These are phyloP conservation scores for Phrynocephalus vlangalii DNA, from an alignment of 2,797 vertebrate genomes.

Conservation along the genomic window DNA sequence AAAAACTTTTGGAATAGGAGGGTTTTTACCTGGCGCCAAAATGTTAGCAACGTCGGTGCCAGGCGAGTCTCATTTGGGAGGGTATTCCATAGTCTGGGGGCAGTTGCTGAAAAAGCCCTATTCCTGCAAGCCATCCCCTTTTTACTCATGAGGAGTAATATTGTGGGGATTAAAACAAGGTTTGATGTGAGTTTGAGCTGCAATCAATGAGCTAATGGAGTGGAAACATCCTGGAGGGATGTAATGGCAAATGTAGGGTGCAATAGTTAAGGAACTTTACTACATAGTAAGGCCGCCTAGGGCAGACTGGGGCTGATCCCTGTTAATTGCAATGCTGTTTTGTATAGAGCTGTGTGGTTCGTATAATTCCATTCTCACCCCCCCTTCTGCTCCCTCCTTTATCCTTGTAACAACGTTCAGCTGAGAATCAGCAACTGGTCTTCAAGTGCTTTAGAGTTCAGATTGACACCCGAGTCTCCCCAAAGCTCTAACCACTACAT, in stretches of 20 bases:
- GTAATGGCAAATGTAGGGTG: background rate
- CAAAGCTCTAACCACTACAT: background rate
- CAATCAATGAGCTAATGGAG: background rate
- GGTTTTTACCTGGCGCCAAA: too few species aligned
- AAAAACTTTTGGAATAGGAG: too few species aligned
- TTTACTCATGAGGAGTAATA: background rate
- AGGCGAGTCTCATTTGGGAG: too few species aligned
- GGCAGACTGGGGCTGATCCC: background rate
- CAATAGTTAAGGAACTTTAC: background rate
- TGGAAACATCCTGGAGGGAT: too few species aligned
- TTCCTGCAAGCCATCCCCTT: too few species aligned
- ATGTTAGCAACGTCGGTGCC: too few species aligned
- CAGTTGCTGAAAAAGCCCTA: too few species aligned
- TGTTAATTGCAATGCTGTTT: background rate
- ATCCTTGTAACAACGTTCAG: too few species aligned
- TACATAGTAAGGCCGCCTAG: background rate
- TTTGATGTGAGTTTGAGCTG: background rate
- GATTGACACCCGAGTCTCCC: background rate
- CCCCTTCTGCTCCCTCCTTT: too few species aligned
- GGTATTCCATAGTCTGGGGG: too few species aligned
- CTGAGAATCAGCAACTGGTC: background rate
- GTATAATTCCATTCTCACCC: background rate
- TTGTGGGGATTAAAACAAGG: background rate
- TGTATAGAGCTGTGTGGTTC: background rate
- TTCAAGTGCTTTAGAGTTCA: background rate